Conservation (phyloP, 2,113 vertebrate genomes). For the Elephantulus edwardii region DNA sequence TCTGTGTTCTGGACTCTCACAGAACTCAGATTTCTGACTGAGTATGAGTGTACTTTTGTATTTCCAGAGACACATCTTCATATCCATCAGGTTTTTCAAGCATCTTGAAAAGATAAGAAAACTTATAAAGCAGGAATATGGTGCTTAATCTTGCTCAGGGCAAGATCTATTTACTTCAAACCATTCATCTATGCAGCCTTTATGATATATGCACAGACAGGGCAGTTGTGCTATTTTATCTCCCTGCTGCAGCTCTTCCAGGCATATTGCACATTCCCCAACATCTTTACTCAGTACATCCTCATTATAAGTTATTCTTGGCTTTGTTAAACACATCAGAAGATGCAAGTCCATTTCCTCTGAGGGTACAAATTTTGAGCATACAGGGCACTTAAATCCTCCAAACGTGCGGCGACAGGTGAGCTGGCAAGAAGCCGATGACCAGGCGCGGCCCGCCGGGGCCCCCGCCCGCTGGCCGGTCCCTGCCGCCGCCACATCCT, state of each 20-base stretch:
- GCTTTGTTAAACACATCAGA: slow-evolving; percentile 96
- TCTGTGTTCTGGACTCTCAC: slow-evolving; percentile 73
- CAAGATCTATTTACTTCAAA: no score
- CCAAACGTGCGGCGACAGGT: slow-evolving; percentile 95
- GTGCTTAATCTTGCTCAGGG: no score
- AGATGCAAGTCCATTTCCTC: slow-evolving; percentile 98
- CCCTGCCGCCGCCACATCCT: slow-evolving; percentile 78
- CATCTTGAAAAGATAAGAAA: slow-evolving; percentile 84
- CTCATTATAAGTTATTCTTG: slow-evolving; percentile 97
- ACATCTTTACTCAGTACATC: slow-evolving; percentile 95
- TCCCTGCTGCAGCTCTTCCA: slow-evolving; percentile 95
- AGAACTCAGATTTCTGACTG: slow-evolving; percentile 77
- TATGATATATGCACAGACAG: slow-evolving; percentile 98
- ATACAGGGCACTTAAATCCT: slow-evolving; percentile 98
- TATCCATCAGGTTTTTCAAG: slow-evolving; percentile 77
- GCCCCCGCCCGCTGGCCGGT: slow-evolving; percentile 85
- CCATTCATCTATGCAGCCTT: no score
- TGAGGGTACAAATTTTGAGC: slow-evolving; percentile 96
- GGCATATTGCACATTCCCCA: slow-evolving; percentile 97
- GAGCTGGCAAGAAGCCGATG: slow-evolving; percentile 93
- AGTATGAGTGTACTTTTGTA: slow-evolving; percentile 66
- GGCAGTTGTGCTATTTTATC: slow-evolving; percentile 97
- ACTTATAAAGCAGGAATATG: no score
- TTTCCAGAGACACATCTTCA: slow-evolving; percentile 78
- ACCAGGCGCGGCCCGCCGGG: slow-evolving; percentile 88